Evolutionary conservation across 1,140 invertebrate genomes (phyloP).

Genomic region (Diachasmimorpha longicaudata): DNA sequence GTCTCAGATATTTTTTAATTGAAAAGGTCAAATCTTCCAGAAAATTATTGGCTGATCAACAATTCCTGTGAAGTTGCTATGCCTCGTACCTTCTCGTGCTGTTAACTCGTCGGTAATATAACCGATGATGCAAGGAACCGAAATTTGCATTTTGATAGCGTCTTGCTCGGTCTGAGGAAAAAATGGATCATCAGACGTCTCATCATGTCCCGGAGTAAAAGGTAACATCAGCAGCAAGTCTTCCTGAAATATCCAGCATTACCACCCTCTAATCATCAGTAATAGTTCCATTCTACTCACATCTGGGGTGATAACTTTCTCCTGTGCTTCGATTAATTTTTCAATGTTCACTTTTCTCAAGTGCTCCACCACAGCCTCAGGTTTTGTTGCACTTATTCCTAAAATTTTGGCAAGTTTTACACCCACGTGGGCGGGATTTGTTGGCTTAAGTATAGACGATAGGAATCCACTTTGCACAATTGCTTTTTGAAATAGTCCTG

Average conservation of each 20-base stretch:
- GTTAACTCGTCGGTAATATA: constrained; percentile 67
- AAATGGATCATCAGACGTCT: constrained; percentile 52
- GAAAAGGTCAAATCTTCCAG: too few relatives aligned
- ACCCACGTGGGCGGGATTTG: constrained; percentile 32
- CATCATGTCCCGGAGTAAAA: constrained; percentile 45
- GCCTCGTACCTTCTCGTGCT: constrained; percentile 45
- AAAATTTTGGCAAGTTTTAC: constrained; percentile 54
- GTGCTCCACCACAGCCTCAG: constrained; percentile 54
- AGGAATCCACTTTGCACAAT: constrained; percentile 67
- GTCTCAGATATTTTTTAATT: too few relatives aligned
- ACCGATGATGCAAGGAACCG: constrained; percentile 69
- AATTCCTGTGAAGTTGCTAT: neutral
- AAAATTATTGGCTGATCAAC: too few relatives aligned
- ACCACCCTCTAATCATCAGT: neutral
- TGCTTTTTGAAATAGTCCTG: constrained; percentile 66
- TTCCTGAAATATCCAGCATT: constrained; percentile 33
- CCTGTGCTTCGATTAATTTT: constrained; percentile 20
- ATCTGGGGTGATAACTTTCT: neutral
- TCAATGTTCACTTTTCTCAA: constrained; percentile 50
- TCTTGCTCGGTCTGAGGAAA: constrained; percentile 47
- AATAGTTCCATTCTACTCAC: neutral
- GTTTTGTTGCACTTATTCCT: constrained; percentile 55
- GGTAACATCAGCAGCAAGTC: constrained; percentile 6
- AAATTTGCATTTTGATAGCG: constrained; percentile 53
- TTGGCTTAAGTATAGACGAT: constrained; percentile 54